A percentile compares a stretch with the other conserved stretches of the same genome.
Evolutionary conservation across 2,888 invertebrate genomes (phyloP).

Genomic region (Chymomyza amoena): DNA sequence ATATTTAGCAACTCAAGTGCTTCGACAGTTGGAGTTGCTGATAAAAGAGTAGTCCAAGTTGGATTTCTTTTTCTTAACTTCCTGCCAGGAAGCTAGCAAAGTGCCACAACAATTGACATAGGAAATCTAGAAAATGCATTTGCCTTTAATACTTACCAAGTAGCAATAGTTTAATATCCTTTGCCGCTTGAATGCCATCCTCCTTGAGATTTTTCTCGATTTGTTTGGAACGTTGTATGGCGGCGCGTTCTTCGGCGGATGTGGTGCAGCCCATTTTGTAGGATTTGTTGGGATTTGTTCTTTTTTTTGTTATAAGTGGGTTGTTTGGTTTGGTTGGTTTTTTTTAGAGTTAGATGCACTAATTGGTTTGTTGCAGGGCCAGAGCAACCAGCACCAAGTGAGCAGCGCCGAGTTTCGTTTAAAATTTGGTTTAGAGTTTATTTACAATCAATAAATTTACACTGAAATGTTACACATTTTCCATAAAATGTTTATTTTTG

Average conservation of each 20-base stretch:
- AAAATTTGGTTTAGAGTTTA: not conserved
- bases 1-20: constrained; percentile 39
- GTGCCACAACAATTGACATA: not conserved
- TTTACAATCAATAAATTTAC: not conserved
- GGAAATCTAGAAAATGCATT: constrained; percentile 12
- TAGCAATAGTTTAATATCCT: constrained; percentile 98
- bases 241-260: constrained; percentile 99
- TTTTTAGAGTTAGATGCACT: not conserved
- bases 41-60: constrained; percentile 22
- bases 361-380: not conserved
- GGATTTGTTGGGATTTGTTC: constrained; percentile 7
- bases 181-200: constrained; percentile 98
- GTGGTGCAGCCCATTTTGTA: constrained; percentile 96
- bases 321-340: not conserved
- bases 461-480: not conserved
- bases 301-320: constrained; percentile 2
- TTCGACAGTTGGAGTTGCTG: constrained; percentile 24
- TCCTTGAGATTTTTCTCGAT: constrained; percentile 99
- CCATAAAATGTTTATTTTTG: not conserved
- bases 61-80: constrained; percentile 4
- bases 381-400: not conserved
- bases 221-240: constrained; percentile 96
- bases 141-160: constrained; percentile 87
- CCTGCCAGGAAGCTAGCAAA: constrained; percentile 13
- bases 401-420: not conserved